These are phyloP conservation scores for Drosophila anceps DNA, from an alignment of 2,888 invertebrate genomes.

Conservation along the genomic window DNA sequence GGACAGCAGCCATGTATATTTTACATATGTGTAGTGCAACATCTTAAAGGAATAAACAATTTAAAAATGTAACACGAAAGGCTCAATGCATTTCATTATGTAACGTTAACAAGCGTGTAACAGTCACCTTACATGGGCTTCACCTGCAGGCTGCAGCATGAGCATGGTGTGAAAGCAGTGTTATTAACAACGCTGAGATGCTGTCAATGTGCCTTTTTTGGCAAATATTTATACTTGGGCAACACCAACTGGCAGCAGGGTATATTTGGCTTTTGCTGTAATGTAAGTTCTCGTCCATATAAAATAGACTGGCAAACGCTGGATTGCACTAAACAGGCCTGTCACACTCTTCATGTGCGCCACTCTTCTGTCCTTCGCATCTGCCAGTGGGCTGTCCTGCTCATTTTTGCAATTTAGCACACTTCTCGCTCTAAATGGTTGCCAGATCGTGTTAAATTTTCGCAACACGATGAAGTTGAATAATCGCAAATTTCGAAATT, in stretches of 20 bases:
- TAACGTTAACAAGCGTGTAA: constrained; percentile 31
- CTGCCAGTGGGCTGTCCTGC: neutral
- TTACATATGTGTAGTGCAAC: constrained; percentile 60
- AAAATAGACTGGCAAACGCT: too few species aligned
- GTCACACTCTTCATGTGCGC: neutral
- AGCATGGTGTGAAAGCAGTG: too few species aligned
- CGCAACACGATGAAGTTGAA: neutral
- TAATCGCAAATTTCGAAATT: constrained; percentile 2
- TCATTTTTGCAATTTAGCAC: neutral
- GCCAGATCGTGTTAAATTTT: neutral
- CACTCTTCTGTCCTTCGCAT: neutral
- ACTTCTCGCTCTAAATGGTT: constrained; percentile 14
- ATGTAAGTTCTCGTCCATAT: neutral
- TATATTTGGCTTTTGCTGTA: neutral
- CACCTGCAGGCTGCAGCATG: too few species aligned
- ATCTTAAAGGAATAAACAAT: constrained; percentile 66
- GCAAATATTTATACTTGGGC: neutral
- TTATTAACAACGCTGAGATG: neutral
- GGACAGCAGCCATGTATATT: constrained; percentile 48
- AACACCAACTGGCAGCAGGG: neutral
- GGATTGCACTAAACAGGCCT: too few species aligned
- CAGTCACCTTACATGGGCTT: neutral
- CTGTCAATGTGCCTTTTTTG: neutral
- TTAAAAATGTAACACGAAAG: constrained; percentile 43
- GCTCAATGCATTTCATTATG: constrained; percentile 51